phyloP scores from a whole-genome alignment of 2,113 vertebrate species.

The Pangasianodon gigas region DNA sequence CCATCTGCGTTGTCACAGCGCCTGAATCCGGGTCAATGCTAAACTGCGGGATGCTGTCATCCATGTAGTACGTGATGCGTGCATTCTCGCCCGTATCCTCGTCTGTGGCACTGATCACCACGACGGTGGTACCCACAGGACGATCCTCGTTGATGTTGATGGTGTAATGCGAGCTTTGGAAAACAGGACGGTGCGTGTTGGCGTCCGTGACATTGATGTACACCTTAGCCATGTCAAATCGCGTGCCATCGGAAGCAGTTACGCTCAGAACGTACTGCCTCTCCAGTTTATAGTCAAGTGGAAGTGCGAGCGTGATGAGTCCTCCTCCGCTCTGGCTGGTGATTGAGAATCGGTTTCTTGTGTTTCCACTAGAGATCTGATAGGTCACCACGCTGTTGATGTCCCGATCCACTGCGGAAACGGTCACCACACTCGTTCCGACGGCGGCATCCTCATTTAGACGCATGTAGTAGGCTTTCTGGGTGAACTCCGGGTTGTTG shows the following conservation, averaged over 20 bases:
- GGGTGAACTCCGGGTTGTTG: conserved; percentile 93
- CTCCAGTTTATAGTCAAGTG: conserved; percentile 95
- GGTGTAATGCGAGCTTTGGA: conserved; percentile 96
- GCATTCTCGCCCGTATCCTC: conserved; percentile 95
- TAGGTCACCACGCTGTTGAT: conserved; percentile 93
- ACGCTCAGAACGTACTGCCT: conserved; percentile 88
- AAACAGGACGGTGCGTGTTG: conserved; percentile 94
- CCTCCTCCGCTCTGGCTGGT: conserved; percentile 92
- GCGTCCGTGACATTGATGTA: conserved; percentile 91
- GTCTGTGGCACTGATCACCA: conserved; percentile 91
- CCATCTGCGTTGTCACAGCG: conserved; percentile 89
- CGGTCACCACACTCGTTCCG: conserved; percentile 90
- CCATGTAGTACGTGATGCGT: conserved; percentile 93
- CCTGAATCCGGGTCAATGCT: conserved; percentile 84
- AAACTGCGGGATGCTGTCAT: conserved; percentile 98
- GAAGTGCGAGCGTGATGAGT: conserved; percentile 87
- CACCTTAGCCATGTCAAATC: conserved; percentile 84
- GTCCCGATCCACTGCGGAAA: conserved; percentile 89
- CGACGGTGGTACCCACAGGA: conserved; percentile 85
- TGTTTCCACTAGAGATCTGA: conserved; percentile 94
- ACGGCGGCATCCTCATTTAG: conserved; percentile 91
- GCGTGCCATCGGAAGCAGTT: conserved; percentile 86
- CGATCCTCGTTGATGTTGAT: conserved; percentile 90
- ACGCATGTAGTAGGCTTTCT: conserved; percentile 81
- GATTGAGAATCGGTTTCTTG: conserved; percentile 95